Evolutionary conservation across 2,113 vertebrate genomes (phyloP).

Genomic region (Ornithorhynchus anatinus): DNA sequence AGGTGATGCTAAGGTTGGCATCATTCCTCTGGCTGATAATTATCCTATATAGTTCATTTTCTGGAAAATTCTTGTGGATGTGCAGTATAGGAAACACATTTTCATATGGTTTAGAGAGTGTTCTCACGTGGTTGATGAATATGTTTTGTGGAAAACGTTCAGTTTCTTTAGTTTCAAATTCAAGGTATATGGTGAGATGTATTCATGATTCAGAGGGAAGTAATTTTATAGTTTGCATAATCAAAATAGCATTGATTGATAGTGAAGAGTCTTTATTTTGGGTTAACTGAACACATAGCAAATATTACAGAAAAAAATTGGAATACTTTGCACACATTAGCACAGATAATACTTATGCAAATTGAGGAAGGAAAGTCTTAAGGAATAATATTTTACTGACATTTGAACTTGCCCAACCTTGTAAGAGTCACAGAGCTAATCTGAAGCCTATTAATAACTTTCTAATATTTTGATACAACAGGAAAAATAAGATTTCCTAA

Average conservation of each 20-base stretch:
- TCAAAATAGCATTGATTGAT: too few relatives aligned
- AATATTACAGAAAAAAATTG: too few relatives aligned
- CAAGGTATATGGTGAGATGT: not conserved
- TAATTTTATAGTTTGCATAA: not conserved
- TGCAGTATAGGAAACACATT: too few relatives aligned
- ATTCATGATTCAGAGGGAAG: not conserved
- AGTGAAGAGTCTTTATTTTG: conserved; percentile 2
- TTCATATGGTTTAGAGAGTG: conserved; percentile 21
- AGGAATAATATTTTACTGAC: not conserved
- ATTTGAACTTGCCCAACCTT: not conserved
- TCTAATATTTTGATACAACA: not conserved
- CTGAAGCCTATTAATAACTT: not conserved
- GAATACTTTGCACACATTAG: not conserved
- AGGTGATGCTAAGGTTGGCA: too few relatives aligned
- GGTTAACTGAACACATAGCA: not conserved
- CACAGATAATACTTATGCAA: not conserved
- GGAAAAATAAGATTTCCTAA: too few relatives aligned
- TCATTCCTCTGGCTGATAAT: too few relatives aligned
- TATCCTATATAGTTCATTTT: conserved; percentile 2
- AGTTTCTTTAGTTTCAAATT: conserved; percentile 32
- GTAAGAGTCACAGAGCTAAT: not conserved
- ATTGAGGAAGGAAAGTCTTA: not conserved
- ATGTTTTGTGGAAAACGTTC: conserved; percentile 6
- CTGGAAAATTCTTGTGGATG: conserved; percentile 19
- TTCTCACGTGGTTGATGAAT: not conserved